These are phyloP conservation scores for Lophotriccus pileatus DNA, from an alignment of 2,797 vertebrate species.

Conservation along the genomic window DNA sequence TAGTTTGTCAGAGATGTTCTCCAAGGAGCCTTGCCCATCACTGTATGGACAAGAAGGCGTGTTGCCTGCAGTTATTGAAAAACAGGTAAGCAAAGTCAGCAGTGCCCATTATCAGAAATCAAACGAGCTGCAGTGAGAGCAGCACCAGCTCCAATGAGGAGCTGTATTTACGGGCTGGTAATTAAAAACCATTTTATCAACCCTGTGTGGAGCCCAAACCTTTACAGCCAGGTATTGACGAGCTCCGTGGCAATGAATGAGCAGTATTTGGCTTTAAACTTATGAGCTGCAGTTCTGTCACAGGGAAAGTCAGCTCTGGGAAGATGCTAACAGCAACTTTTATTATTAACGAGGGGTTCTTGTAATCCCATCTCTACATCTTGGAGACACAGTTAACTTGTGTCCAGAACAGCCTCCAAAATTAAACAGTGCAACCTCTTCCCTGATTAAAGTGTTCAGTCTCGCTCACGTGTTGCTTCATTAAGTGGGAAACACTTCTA, in stretches of 20 bases:
- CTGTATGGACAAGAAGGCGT: slow-evolving; percentile 72
- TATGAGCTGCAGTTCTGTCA: slow-evolving; percentile 83
- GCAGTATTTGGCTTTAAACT: slow-evolving; percentile 87
- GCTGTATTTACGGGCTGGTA: slow-evolving; percentile 90
- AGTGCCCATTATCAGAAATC: slow-evolving; percentile 95
- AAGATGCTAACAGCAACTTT: slow-evolving; percentile 63
- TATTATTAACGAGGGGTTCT: slow-evolving; percentile 71
- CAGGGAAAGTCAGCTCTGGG: slow-evolving; percentile 63
- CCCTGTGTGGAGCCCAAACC: slow-evolving; percentile 76
- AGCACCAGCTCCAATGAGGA: slow-evolving; percentile 75
- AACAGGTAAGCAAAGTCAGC: slow-evolving; percentile 91
- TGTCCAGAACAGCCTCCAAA: slow-evolving; percentile 45
- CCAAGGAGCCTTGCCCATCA: slow-evolving; percentile 79
- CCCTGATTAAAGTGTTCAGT: slow-evolving; percentile 59
- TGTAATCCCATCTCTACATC: slow-evolving; percentile 25
- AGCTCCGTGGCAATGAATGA: slow-evolving; percentile 78
- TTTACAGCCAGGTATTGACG: slow-evolving; percentile 84
- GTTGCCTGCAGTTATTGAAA: slow-evolving; percentile 74
- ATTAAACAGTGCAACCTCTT: slow-evolving; percentile 31
- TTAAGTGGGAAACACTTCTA: slow-evolving; percentile 18
- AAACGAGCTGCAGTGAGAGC: slow-evolving; percentile 81
- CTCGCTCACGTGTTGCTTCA: slow-evolving; percentile 15
- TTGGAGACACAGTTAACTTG: slow-evolving; percentile 41
- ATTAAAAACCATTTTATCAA: slow-evolving; percentile 98
- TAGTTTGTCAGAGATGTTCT: slow-evolving; percentile 92